Base-by-base conservation (phyloP, 2,888 invertebrate species). In the Calephelis perditalis region DNA sequence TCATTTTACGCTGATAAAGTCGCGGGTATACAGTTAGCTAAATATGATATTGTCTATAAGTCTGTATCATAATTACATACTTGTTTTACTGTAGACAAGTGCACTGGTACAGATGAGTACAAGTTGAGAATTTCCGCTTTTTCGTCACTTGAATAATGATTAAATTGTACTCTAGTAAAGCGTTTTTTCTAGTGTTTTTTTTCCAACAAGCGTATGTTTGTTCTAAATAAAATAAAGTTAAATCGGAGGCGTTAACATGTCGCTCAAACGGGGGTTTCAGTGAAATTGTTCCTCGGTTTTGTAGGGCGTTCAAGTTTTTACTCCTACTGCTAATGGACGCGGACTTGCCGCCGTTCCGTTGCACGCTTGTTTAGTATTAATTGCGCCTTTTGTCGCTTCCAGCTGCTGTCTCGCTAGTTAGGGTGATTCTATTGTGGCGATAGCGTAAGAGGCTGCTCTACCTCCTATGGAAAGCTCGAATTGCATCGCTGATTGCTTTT, bases 321-420 rank as follows among this genome's bases (percentile, higher is more conserved):
- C 74, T 63, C 71, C 68, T 72, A 70, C 72, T 68, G 71, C 74
- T 85, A 85, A 83, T 84, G 82, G 82, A 80, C 75, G 75, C 75
- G 77, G 76, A 77, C 78, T 81, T 78, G 75, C 76, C 74, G 75
- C 72, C 73, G 73, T 74, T 74, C 74, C 76, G 76, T 74, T 76
- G 71, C 71, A 72, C 74, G 79, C 79, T 80, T 82, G 82, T 81
- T 84, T 81, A 78, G 77, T 83, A 84, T 84, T 86, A 84, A 84
- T 86, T 86, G 83, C 82, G 80, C 81, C 83, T 85, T 84, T 86
- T 83, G 84, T 84, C 81, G 80, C 79, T 72, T 74, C 72, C 82
- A 81, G 78, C 77, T 77, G 79, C 73, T 74, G 75, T 74, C 75
- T 73, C 66, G 68, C 71, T 70, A 67, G 66, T 67, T 62, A 62